Conservation (phyloP, 2,888 invertebrate species). For the Aleiodes testaceus region DNA sequence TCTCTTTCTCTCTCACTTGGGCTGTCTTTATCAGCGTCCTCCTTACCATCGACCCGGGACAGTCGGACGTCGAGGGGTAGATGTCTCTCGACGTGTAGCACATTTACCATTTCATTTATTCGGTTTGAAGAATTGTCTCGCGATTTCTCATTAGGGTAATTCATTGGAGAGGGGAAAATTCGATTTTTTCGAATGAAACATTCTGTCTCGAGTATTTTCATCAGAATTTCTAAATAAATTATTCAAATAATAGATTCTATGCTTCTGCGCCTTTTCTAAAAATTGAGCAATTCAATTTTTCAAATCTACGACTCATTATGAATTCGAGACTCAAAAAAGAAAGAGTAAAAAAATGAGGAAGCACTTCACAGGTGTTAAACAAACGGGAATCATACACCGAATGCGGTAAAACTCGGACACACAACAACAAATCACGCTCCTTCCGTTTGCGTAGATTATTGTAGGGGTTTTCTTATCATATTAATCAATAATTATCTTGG, state of each 20-base stretch:
- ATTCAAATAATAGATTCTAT: too few species aligned
- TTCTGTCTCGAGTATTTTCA: too few species aligned
- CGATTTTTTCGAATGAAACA: too few species aligned
- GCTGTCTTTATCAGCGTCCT: conserved; percentile 24
- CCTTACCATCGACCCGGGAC: conserved; percentile 26
- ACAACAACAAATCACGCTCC: conserved; percentile 51
- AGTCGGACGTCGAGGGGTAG: conserved; percentile 17
- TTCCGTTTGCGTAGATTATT: conserved; percentile 45
- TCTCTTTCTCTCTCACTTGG: neutral
- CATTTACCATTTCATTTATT: neutral
- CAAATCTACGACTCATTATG: neutral
- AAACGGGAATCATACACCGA: conserved; percentile 29
- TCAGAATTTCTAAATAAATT: too few species aligned
- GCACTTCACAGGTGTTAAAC: conserved; percentile 25
- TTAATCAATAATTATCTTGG: conserved; percentile 53
- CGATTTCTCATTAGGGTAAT: too few species aligned
- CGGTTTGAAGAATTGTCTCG: neutral
- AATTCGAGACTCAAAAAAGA: neutral
- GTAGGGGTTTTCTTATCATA: conserved; percentile 46
- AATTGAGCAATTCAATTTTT: neutral
- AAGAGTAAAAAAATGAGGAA: conserved; percentile 14
- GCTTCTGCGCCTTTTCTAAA: too few species aligned
- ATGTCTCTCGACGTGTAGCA: neutral
- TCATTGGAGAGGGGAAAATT: too few species aligned
- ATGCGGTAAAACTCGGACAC: conserved; percentile 41